Percentiles rank a stretch among this genome's conserved stretches.
These are phyloP conservation scores for Orthosia gothica DNA, from an alignment of 2,888 invertebrate species.

Conservation along the genomic window DNA sequence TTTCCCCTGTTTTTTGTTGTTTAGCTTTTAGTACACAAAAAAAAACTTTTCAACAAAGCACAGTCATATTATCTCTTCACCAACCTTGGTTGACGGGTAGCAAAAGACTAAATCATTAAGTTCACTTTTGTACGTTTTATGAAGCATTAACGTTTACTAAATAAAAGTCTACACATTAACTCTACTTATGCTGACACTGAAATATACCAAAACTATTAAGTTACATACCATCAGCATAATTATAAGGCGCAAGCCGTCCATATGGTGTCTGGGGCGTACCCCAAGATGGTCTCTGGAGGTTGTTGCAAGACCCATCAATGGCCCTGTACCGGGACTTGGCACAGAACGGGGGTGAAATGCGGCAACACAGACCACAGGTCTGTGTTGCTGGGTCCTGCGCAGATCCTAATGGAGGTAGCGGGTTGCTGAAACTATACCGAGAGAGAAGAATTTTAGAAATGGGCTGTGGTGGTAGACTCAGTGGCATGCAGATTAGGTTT, in stretches of 20 bases:
- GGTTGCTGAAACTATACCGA: constrained; percentile 85
- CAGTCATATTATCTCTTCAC: no score
- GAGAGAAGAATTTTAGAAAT: not conserved
- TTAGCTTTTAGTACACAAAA: no score
- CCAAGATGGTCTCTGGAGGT: constrained; percentile 95
- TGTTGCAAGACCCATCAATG: constrained; percentile 98
- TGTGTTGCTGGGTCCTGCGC: constrained; percentile 85
- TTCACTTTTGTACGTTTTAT: no score
- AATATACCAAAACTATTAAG: no score
- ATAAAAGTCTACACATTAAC: no score
- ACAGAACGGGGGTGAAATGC: constrained; percentile 89
- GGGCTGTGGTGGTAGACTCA: not conserved
- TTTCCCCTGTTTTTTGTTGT: no score
- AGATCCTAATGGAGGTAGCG: constrained; percentile 84
- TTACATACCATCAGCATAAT: constrained; percentile 94
- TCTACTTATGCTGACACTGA: no score
- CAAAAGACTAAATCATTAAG: no score
- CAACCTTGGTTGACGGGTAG: no score
- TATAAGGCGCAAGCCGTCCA: constrained; percentile 92
- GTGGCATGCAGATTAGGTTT: not conserved
- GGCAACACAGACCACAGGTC: constrained; percentile 89
- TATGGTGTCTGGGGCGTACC: constrained; percentile 95
- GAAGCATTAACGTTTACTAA: no score
- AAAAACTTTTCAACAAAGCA: no score
- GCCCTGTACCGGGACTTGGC: constrained; percentile 92